Evolutionary conservation across 2,113 vertebrate species (phyloP).

Genomic region (Pelobates fuscus): DNA sequence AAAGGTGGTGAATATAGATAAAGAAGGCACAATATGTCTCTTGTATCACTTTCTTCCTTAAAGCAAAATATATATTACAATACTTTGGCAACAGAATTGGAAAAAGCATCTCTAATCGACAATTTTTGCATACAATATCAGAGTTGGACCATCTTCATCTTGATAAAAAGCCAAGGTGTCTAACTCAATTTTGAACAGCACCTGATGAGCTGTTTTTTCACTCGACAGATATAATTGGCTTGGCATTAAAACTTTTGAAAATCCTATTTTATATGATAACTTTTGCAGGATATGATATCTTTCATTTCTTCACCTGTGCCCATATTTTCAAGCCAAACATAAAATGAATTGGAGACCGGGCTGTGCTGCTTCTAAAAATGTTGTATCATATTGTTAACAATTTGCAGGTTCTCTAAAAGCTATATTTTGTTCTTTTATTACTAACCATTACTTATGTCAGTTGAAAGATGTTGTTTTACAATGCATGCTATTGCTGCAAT

Average conservation of each 20-base stretch:
- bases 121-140: no score
- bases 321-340: neutral
- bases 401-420: conserved; percentile 17
- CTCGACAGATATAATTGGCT: conserved; percentile 5
- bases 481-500: conserved; percentile 17
- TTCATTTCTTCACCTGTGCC: neutral
- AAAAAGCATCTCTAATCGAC: no score
- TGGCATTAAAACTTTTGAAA: conserved; percentile 10
- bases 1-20: no score
- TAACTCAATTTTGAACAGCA: neutral
- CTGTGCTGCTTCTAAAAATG: neutral
- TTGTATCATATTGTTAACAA: neutral
- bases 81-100: no score
- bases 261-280: neutral
- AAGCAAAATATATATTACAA: no score
- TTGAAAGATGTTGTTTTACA: conserved; percentile 10
- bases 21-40: no score
- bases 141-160: no score
- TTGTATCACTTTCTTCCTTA: no score
- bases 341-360: neutral
- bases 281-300: neutral
- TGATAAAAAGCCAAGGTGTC: neutral
- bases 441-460: conserved; percentile 7
- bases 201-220: conserved; percentile 6
- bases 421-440: conserved; percentile 18